phyloP scores from a whole-genome alignment of 2,113 vertebrate genomes.

The Triplophysa tibetana region DNA sequence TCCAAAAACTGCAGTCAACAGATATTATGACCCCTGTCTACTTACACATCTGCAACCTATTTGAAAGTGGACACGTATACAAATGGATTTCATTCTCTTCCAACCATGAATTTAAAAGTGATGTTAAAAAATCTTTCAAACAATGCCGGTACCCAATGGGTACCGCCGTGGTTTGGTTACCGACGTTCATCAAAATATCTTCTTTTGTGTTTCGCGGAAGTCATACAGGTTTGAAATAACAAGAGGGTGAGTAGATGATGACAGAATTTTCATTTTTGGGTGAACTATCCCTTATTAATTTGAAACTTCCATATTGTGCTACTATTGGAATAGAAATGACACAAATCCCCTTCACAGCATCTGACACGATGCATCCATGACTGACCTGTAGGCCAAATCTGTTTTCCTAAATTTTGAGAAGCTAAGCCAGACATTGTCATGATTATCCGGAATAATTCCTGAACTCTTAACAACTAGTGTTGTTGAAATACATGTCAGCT shows the following conservation, averaged over 20 bases:
- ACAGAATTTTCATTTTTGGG: no score
- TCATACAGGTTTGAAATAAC: no score
- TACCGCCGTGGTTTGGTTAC: no score
- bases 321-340: background rate
- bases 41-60: conserved; percentile 6
- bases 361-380: background rate
- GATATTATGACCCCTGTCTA: background rate
- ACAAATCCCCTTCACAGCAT: background rate
- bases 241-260: no score
- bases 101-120: background rate
- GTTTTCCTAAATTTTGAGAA: conserved; percentile 3
- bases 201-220: no score
- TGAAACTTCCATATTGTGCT: no score
- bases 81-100: background rate
- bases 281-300: no score
- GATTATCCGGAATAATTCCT: conserved; percentile 4
- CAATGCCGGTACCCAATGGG: no score
- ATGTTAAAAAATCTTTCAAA: no score
- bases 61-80: background rate
- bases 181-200: no score
- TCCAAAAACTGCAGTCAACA: background rate
- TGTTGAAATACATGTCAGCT: background rate
- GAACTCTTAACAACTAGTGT: background rate
- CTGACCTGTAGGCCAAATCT: background rate
- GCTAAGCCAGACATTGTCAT: background rate